Evolutionary conservation across 2,797 vertebrate genomes (phyloP).

Genomic region (Loriculus beryllinus): DNA sequence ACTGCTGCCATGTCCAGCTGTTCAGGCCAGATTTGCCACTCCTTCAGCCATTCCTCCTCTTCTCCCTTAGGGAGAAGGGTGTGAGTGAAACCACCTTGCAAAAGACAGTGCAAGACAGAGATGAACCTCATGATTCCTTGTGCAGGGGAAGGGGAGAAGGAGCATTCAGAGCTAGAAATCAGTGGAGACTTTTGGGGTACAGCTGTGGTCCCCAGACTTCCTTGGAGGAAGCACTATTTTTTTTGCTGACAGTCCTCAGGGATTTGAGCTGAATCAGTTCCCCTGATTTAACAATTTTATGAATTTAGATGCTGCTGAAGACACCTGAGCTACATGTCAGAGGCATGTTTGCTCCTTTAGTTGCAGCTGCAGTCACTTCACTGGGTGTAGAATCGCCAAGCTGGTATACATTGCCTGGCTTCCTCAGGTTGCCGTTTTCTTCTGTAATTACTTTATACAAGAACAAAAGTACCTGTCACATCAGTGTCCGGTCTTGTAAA

Average conservation of each 20-base stretch:
- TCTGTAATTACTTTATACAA: neutral
- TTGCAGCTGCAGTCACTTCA: neutral
- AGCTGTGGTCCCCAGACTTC: neutral
- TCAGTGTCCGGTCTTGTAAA: neutral
- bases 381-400: neutral
- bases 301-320: neutral
- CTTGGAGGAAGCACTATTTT: neutral
- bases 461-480: neutral
- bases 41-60: neutral
- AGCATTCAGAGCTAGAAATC: neutral
- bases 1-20: neutral
- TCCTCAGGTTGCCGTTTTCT: neutral
- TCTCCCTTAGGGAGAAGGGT: neutral
- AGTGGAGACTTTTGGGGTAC: neutral
- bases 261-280: neutral
- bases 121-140: neutral
- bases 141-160: neutral
- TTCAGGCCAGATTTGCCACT: accelerated
- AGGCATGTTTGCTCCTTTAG: neutral
- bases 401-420: neutral
- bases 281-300: neutral
- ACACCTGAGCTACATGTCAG: neutral
- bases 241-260: neutral
- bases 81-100: neutral
- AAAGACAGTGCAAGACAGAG: neutral